Percentiles rank a stretch among this genome's conserved stretches.
Conservation (phyloP, 92 coral and sea anemone species). For the Bergia puertoricense region DNA sequence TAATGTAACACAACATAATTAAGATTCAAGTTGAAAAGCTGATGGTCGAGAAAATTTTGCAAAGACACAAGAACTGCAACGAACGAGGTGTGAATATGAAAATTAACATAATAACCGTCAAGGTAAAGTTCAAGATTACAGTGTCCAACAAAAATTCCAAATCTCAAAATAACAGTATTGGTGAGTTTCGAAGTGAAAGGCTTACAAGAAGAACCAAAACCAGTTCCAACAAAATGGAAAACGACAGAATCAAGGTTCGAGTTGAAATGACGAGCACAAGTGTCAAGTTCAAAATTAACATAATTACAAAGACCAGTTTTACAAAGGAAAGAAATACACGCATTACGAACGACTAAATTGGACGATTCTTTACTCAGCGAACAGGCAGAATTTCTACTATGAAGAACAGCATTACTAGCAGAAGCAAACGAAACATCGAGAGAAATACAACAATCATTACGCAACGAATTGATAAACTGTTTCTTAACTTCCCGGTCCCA, state of each 20-base stretch:
- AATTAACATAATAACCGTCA: background rate
- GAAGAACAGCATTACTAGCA: constrained; percentile 11
- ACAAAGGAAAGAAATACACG: constrained; percentile 17
- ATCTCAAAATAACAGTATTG: no score
- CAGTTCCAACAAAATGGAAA: background rate
- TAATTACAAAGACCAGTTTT: constrained; percentile 33
- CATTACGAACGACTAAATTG: background rate
- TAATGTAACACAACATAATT: no score
- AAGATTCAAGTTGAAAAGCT: no score
- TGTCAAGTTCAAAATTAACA: constrained; percentile 24
- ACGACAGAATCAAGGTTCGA: background rate
- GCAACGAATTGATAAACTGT: constrained; percentile 39
- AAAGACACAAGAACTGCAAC: no score
- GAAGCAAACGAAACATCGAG: constrained; percentile 5
- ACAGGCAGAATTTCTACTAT: constrained; percentile 17
- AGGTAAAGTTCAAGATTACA: no score
- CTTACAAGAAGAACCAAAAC: background rate
- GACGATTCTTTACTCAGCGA: background rate
- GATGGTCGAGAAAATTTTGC: no score
- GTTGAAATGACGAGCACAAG: background rate
- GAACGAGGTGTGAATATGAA: background rate
- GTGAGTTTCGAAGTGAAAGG: background rate
- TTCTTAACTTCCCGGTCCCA: no score
- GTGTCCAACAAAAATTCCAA: no score
- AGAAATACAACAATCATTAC: constrained; percentile 43